A percentile compares a stretch with the other conserved stretches of the same genome.
phyloP scores from a whole-genome alignment of 2,113 vertebrate genomes.

The Dolichallabes microphthalmus region DNA sequence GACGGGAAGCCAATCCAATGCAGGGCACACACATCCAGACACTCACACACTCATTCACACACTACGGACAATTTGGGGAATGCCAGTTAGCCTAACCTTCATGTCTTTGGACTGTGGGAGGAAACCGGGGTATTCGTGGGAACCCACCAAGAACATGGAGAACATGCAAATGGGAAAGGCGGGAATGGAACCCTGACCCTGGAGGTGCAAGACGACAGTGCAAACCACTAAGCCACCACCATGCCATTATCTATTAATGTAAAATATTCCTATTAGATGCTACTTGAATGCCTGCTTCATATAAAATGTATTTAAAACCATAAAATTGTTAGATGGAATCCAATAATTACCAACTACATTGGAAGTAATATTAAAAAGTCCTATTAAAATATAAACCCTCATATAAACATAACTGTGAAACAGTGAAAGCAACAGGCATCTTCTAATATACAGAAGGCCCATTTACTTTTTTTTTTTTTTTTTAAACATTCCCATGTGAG shows the following conservation, averaged over 20 bases:
- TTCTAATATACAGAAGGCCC: slow-evolving; percentile 71
- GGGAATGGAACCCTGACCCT: too few relatives aligned
- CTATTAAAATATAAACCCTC: slow-evolving; percentile 3
- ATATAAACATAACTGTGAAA: slow-evolving; percentile 58
- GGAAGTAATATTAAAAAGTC: neutral
- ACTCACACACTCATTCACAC: neutral
- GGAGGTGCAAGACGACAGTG: too few relatives aligned
- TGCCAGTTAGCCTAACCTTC: too few relatives aligned
- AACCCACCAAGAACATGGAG: too few relatives aligned
- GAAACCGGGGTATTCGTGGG: too few relatives aligned
- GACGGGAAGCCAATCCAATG: too few relatives aligned
- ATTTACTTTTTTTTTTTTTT: neutral
- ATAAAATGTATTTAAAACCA: neutral
- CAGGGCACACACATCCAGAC: too few relatives aligned
- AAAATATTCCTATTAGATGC: slow-evolving; percentile 9
- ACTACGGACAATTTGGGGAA: too few relatives aligned
- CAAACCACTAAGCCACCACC: too few relatives aligned
- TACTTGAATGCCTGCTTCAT: neutral
- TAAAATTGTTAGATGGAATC: neutral
- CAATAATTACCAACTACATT: neutral
- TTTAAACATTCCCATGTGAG: slow-evolving; percentile 78
- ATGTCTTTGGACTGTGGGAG: too few relatives aligned
- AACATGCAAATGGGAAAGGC: too few relatives aligned
- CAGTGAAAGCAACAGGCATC: slow-evolving; percentile 62
- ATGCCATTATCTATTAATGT: neutral